These are phyloP conservation scores for Perizoma flavofasciatum DNA, from an alignment of 2,888 invertebrate genomes.

Conservation along the genomic window DNA sequence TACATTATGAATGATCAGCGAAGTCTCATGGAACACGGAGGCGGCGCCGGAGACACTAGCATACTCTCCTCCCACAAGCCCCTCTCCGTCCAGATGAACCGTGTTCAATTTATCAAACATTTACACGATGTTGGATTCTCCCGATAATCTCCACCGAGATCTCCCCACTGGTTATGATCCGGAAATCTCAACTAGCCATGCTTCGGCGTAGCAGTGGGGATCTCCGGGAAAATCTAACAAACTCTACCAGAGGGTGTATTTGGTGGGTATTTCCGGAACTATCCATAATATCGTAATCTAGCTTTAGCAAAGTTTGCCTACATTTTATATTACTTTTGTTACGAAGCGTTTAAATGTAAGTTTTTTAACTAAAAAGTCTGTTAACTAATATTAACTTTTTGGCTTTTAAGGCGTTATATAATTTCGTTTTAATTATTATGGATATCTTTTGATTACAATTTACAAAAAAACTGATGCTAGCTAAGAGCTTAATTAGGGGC, in stretches of 20 bases:
- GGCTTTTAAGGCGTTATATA: constrained; percentile 33
- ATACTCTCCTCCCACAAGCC: constrained; percentile 58
- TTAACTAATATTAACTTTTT: constrained; percentile 30
- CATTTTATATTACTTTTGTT: constrained; percentile 36
- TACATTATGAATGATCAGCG: background rate
- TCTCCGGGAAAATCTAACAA: no score
- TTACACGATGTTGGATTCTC: constrained; percentile 40
- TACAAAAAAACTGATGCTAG: constrained; percentile 48
- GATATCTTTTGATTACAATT: constrained; percentile 29
- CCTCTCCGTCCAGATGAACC: constrained; percentile 79
- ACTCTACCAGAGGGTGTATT: no score
- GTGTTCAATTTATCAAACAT: constrained; percentile 73
- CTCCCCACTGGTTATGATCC: no score
- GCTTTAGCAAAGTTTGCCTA: constrained; percentile 50
- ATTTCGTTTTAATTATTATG: constrained; percentile 18
- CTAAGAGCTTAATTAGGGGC: constrained; percentile 58
- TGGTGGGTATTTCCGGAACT: no score
- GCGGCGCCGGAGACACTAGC: constrained; percentile 16
- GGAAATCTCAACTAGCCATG: no score
- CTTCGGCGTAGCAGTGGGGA: no score
- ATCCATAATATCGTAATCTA: constrained; percentile 54
- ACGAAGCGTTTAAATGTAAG: constrained; percentile 30
- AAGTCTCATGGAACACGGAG: background rate
- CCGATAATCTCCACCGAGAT: no score
- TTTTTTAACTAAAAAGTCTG: constrained; percentile 27